Base-by-base conservation (phyloP, 2,888 invertebrate genomes). In the Pandemis corylana region DNA sequence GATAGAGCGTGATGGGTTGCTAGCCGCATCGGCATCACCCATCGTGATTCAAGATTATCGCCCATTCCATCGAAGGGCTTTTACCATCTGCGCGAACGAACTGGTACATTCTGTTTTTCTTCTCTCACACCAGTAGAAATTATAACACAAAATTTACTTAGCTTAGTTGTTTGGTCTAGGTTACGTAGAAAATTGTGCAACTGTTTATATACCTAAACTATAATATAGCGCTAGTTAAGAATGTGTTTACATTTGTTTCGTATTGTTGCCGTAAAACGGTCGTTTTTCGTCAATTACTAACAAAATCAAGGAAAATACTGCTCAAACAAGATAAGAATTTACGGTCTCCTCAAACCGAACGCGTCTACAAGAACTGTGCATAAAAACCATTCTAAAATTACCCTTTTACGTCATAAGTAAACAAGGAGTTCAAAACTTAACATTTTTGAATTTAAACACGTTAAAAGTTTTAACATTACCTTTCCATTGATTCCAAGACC, bases 401-500 rank as follows among this genome's bases (percentile, higher is more conserved):
- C 15, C 46, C 69, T 36, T 79, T 79, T 79, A 81, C 84, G 83
- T 84, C 90, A 89, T 85, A 80, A 87, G 83, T 84, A 86, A 85
- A 85, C 84, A 81, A 82, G 78, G 77, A 61, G 71, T 68, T 49
- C 64, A 59, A 10, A 70, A 59, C 66, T 67, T 65, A 64, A 28
- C 13, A 56, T 76, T 75, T 67, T 20, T 9, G 36, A 68, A 41
- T 71, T 76, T 49, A 70, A 49, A 64, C 15, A 10, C 7, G 7
- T 44, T 28, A n/a, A 41, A 63, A 71, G 59, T 65, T 66, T 72
- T 76, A 77, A 78, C 83, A 89, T 83, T 81, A 95, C 95, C 96
- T 99, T 99, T 78, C 99, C 99, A 93, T 99, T 99, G 81, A 99
- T 99, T 12, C 99, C 99, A 77, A 99, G 96, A 63, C 99, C 99